phyloP scores from a whole-genome alignment of 2,113 vertebrate genomes.

The Rhynchopsitta pachyrhyncha region DNA sequence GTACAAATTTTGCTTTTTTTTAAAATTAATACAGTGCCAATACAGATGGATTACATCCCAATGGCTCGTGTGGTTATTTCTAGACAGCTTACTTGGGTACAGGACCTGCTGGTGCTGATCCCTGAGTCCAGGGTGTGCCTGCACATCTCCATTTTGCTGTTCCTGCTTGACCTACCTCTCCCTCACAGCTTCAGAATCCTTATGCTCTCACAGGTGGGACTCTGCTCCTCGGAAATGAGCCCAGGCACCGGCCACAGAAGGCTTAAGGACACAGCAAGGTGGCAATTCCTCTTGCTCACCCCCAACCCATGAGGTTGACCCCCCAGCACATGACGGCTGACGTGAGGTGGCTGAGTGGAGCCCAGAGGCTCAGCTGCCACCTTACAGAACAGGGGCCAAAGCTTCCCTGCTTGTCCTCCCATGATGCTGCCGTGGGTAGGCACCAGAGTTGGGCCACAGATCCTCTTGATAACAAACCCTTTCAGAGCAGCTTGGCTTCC shows the following conservation, averaged over 20 bases:
- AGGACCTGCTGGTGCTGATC: too few relatives aligned
- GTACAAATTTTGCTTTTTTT: slow-evolving; percentile 70
- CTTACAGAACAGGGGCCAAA: too few relatives aligned
- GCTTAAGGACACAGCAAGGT: rapidly evolving
- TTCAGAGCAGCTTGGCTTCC: too few relatives aligned
- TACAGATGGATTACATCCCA: slow-evolving; percentile 38
- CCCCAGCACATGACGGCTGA: neutral
- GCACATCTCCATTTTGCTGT: rapidly evolving
- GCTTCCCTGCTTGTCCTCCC: too few relatives aligned
- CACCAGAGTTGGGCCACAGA: too few relatives aligned
- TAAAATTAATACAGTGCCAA: slow-evolving; percentile 53
- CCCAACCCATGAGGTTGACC: too few relatives aligned
- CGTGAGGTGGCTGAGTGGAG: too few relatives aligned
- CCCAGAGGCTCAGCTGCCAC: too few relatives aligned
- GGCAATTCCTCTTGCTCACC: neutral
- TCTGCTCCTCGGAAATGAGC: rapidly evolving
- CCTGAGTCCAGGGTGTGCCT: rapidly evolving
- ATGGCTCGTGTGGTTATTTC: slow-evolving; percentile 9
- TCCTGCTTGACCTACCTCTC: neutral
- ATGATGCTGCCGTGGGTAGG: too few relatives aligned
- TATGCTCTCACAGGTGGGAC: rapidly evolving
- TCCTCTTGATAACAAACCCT: too few relatives aligned
- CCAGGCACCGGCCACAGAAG: too few relatives aligned
- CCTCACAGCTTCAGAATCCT: neutral
- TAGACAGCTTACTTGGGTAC: neutral